Evolutionary conservation across 2,888 invertebrate species (phyloP).

Genomic region (Nasonia oneida): DNA sequence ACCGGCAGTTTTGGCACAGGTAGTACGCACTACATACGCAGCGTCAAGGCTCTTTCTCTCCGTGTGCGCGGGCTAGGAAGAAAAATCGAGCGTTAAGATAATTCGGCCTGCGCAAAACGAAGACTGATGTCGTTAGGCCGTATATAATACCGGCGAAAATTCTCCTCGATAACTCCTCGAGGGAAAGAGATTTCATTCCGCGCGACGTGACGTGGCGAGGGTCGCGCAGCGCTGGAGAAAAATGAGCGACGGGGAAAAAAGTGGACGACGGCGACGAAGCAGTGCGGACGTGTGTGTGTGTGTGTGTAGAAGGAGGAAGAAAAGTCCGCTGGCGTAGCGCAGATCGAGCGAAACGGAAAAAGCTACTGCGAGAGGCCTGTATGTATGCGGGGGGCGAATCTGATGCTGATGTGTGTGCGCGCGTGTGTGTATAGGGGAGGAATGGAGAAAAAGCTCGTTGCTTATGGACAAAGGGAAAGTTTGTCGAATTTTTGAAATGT

Average conservation of each 20-base stretch:
- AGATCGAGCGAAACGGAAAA: not conserved
- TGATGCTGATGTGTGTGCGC: not conserved
- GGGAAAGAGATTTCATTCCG: conserved; percentile 60
- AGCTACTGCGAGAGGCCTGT: not conserved
- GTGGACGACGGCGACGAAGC: conserved; percentile 3
- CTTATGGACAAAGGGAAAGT: not conserved
- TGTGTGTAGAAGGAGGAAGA: not conserved
- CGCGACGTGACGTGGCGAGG: conserved; percentile 44
- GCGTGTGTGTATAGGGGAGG: not conserved
- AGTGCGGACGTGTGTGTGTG: not conserved
- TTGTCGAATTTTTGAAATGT: not conserved
- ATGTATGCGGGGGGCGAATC: not conserved
- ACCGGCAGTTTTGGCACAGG: no score
- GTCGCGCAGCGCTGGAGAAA: conserved; percentile 32
- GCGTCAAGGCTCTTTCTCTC: not conserved
- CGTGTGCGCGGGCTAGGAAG: not conserved
- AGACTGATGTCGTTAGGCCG: conserved; percentile 21
- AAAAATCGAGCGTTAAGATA: conserved; percentile 3
- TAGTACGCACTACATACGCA: not conserved
- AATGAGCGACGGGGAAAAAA: conserved; percentile 58
- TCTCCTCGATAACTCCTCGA: conserved; percentile 13
- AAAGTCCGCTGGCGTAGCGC: no score
- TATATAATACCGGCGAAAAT: conserved; percentile 11
- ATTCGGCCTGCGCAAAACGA: conserved; percentile 20
- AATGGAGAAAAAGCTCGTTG: conserved; percentile 19